Evolutionary conservation across 2,888 invertebrate species (phyloP).

Genomic region (Muscina levida): DNA sequence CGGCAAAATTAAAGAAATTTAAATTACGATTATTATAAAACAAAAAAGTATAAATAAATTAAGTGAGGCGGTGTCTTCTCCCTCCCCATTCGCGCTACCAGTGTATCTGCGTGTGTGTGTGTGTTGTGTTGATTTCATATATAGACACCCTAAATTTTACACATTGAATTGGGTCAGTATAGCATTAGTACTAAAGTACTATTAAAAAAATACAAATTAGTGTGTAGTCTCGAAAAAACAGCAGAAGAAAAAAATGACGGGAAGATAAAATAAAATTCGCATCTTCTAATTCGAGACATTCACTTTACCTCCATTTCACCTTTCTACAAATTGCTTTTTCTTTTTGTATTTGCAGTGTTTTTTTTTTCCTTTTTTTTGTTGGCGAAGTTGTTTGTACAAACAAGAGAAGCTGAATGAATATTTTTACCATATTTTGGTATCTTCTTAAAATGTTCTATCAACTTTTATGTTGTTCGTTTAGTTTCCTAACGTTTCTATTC

Average conservation of each 20-base stretch:
- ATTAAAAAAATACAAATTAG: background rate
- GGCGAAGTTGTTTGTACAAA: constrained; percentile 35
- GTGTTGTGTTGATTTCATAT: constrained; percentile 18
- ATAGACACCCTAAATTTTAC: constrained; percentile 51
- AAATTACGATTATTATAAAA: constrained; percentile 22
- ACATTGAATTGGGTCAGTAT: constrained; percentile 62
- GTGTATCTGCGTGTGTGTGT: background rate
- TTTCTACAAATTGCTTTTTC: background rate
- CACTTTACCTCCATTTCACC: constrained; percentile 24
- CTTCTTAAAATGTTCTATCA: constrained; percentile 79
- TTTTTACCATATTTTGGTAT: constrained; percentile 73
- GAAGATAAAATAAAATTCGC: constrained; percentile 19
- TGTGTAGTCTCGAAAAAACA: background rate
- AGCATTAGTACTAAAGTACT: constrained; percentile 48
- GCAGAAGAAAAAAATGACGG: background rate
- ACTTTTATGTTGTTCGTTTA: constrained; percentile 76
- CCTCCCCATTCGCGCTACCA: no score
- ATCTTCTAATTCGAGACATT: constrained; percentile 49
- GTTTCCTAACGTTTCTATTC: constrained; percentile 76
- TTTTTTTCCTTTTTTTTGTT: constrained; percentile 46
- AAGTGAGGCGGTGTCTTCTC: constrained; percentile 27
- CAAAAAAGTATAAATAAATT: background rate
- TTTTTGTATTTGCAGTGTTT: constrained; percentile 43
- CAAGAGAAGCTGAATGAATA: constrained; percentile 74
- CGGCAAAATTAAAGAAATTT: constrained; percentile 19